Evolutionary conservation across 2,113 vertebrate genomes (phyloP).

Genomic region (Manacus vitellinus): DNA sequence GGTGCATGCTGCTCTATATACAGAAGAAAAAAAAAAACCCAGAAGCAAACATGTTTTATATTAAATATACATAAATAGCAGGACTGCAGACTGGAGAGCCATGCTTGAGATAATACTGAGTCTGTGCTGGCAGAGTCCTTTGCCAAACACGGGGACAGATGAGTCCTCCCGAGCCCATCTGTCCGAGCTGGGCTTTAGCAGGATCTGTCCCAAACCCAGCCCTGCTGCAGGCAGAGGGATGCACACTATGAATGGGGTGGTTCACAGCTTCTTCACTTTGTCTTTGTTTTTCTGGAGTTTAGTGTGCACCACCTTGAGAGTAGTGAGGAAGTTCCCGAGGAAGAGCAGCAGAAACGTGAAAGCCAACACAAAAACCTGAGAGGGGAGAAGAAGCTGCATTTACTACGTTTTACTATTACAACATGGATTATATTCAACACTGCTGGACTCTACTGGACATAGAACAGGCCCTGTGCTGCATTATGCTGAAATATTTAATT

Average conservation of each 20-base stretch:
- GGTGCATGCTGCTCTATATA: constrained; percentile 44
- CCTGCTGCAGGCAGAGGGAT: neutral
- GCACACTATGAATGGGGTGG: neutral
- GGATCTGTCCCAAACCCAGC: neutral
- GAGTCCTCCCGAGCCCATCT: neutral
- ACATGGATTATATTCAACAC: neutral
- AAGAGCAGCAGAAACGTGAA: constrained; percentile 95
- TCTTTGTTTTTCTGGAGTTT: constrained; percentile 90
- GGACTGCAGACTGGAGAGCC: constrained; percentile 27
- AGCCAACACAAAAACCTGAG: constrained; percentile 90
- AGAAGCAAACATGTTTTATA: constrained; percentile 19
- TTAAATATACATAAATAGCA: constrained; percentile 77
- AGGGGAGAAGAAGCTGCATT: neutral
- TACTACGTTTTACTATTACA: neutral
- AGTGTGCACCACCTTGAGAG: constrained; percentile 91
- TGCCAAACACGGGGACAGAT: fast-evolving
- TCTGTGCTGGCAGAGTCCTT: constrained; percentile 48
- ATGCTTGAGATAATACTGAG: constrained; percentile 56
- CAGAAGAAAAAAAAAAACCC: neutral
- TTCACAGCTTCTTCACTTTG: constrained; percentile 78
- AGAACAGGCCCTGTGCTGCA: neutral
- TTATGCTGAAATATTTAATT: neutral
- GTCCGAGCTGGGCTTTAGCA: neutral
- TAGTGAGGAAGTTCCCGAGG: constrained; percentile 95
- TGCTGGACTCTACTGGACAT: neutral